phyloP scores from a whole-genome alignment of 1,140 invertebrate species.

The Drosophila kanapiae region DNA sequence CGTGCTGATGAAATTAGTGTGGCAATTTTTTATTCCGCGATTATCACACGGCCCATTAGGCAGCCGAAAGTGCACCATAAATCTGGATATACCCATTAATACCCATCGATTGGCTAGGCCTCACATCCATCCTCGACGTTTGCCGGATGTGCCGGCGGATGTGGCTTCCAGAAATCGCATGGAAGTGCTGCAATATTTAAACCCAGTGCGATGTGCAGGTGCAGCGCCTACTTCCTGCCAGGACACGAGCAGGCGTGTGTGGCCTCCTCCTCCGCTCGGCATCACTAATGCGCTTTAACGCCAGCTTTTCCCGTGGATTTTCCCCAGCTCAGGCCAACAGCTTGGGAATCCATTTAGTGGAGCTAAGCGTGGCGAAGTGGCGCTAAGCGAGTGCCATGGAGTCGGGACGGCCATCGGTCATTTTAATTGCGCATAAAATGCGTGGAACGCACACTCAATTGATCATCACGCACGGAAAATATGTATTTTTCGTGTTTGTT shows the following conservation, averaged over 20 bases:
- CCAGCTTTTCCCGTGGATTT: conserved; percentile 24
- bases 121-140: conserved; percentile 5
- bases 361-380: conserved; percentile 25
- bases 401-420: conserved; percentile 58
- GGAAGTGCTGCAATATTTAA: conserved; percentile 61
- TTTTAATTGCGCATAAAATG: conserved; percentile 74
- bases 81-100: conserved; percentile 31
- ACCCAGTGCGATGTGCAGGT: conserved; percentile 13
- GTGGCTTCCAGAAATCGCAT: conserved; percentile 56
- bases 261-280: conserved; percentile 24
- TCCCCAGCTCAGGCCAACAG: conserved; percentile 15
- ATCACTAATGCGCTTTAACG: conserved; percentile 51
- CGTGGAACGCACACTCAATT: conserved; percentile 30
- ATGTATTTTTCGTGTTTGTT: conserved; percentile 6
- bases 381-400: conserved; percentile 26
- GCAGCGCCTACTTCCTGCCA: conserved; percentile 1
- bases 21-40: conserved; percentile 1
- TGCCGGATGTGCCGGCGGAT: conserved; percentile 58
- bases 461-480: conserved; percentile 37
- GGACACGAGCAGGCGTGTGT: conserved; percentile 30
- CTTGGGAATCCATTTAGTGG: conserved; percentile 26
- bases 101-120: conserved; percentile 11
- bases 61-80: conserved; percentile 14
- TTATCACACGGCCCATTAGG: conserved; percentile 13
- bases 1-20: background rate